These are phyloP conservation scores for Gnathonemus echidnorhynchus DNA, from an alignment of 2,113 vertebrate species.

Conservation along the genomic window DNA sequence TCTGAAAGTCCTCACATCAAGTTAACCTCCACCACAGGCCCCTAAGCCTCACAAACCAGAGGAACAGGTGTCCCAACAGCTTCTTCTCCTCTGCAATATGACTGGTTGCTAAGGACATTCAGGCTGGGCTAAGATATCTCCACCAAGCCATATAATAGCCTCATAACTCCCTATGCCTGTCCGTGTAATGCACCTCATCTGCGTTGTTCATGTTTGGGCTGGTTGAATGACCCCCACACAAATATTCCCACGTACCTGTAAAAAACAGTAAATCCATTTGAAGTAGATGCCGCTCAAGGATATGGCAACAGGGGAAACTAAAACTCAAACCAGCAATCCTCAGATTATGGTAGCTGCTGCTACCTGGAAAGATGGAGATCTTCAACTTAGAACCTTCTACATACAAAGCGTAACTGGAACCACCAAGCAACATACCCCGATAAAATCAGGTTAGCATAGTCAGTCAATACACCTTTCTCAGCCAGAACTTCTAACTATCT, in stretches of 20 bases:
- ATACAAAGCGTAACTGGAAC: not conserved
- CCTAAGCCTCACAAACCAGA: not conserved
- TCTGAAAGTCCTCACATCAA: not conserved
- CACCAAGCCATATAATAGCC: not conserved
- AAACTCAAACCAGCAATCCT: not conserved
- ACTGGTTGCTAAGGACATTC: not conserved
- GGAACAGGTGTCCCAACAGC: not conserved
- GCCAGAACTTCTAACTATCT: not conserved
- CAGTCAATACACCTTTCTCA: not conserved
- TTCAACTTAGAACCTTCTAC: not conserved
- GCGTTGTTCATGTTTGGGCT: not conserved
- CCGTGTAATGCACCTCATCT: not conserved
- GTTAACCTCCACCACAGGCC: not conserved
- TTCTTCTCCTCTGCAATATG: not conserved
- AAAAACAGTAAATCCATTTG: not conserved
- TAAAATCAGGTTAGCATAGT: not conserved
- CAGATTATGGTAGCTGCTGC: not conserved
- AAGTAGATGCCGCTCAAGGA: not conserved
- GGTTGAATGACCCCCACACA: not conserved
- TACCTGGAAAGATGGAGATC: not conserved
- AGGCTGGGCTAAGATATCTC: not conserved
- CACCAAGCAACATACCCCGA: not conserved
- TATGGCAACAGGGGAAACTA: not conserved
- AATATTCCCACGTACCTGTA: not conserved
- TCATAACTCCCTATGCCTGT: not conserved